phyloP scores from a whole-genome alignment of 1,140 invertebrate species.

The Orchesella cincta region DNA sequence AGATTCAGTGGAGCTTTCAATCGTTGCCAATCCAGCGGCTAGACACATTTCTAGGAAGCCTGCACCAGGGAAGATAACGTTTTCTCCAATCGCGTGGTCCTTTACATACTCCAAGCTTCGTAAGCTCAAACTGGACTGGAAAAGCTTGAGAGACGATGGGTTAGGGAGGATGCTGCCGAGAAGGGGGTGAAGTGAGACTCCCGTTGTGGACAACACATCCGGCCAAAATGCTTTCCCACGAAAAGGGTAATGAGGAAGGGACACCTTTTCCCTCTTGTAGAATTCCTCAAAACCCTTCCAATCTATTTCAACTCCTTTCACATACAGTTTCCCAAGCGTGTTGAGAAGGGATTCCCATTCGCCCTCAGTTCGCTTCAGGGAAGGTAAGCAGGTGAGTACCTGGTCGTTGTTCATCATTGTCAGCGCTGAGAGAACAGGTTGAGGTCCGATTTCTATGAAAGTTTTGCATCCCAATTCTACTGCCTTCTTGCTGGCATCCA shows the following conservation, averaged over 20 bases:
- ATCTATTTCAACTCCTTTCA: not conserved
- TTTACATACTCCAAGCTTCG: slow-evolving; percentile 30
- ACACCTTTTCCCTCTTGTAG: not conserved
- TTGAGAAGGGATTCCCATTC: not conserved
- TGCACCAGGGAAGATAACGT: slow-evolving; percentile 38
- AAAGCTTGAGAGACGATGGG: not conserved
- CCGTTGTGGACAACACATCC: not conserved
- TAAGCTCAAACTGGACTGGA: not conserved
- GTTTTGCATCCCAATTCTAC: not conserved
- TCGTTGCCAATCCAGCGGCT: slow-evolving; percentile 17
- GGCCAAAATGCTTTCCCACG: not conserved
- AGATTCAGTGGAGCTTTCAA: not conserved
- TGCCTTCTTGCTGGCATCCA: not conserved
- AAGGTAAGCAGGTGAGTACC: not conserved
- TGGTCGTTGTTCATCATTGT: slow-evolving; percentile 26
- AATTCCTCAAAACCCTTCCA: not conserved
- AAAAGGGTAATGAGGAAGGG: not conserved
- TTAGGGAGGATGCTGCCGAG: not conserved
- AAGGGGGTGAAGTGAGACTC: not conserved
- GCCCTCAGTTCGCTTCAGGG: not conserved
- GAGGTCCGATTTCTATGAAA: slow-evolving; percentile 6
- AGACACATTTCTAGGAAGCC: slow-evolving; percentile 38
- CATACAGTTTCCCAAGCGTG: not conserved
- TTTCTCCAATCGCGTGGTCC: slow-evolving; percentile 37
- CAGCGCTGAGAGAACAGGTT: not conserved